These are phyloP conservation scores for Mola mola DNA, from an alignment of 2,113 vertebrate genomes.

Conservation along the genomic window DNA sequence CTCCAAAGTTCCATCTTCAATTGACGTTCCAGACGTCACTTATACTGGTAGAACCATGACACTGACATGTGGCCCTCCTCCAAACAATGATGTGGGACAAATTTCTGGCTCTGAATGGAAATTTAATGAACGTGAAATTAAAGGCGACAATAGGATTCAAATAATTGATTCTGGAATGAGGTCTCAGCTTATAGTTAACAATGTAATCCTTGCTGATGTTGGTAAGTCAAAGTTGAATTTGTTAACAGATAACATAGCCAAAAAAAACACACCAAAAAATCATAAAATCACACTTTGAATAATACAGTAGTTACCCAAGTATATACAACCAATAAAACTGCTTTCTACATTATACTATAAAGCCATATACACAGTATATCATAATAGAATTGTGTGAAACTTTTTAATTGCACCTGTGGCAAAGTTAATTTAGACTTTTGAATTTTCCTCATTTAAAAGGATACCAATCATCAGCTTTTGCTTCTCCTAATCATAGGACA, in stretches of 20 bases:
- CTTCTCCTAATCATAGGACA: constrained; percentile 44
- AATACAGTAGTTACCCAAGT: too few relatives aligned
- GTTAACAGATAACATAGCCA: neutral
- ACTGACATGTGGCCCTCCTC: constrained; percentile 26
- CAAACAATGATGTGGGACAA: neutral
- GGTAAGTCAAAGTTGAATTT: constrained; percentile 54
- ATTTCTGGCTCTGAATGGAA: constrained; percentile 41
- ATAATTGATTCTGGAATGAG: accelerated
- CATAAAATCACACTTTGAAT: too few relatives aligned
- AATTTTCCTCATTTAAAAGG: too few relatives aligned
- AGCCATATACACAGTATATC: too few relatives aligned
- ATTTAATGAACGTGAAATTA: constrained; percentile 10
- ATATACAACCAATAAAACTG: too few relatives aligned
- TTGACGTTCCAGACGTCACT: accelerated
- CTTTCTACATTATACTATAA: too few relatives aligned
- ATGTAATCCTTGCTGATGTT: constrained; percentile 25
- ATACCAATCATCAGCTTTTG: neutral
- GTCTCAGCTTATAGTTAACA: constrained; percentile 35
- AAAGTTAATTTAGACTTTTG: too few relatives aligned
- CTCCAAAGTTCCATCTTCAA: constrained; percentile 2
- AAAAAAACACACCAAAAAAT: neutral
- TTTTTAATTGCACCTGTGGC: too few relatives aligned
- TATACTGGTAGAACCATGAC: constrained; percentile 36
- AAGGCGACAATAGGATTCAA: neutral
- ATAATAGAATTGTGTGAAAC: too few relatives aligned